Conservation (phyloP, 2,113 vertebrate species). For the Echinops telfairi region DNA sequence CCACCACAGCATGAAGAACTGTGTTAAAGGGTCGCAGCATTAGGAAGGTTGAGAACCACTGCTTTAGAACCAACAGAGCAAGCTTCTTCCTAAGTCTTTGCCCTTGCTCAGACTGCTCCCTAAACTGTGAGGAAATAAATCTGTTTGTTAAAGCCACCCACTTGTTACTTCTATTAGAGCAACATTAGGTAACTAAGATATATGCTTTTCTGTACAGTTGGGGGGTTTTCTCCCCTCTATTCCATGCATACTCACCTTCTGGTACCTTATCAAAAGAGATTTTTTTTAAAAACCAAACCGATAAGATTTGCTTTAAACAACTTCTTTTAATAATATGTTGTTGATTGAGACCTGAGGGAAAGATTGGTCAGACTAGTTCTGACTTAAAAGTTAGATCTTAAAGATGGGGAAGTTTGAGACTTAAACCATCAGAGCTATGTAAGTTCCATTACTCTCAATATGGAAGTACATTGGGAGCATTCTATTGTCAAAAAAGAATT, state of each 20-base stretch:
- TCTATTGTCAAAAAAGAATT: conserved; percentile 51
- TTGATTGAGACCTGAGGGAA: conserved; percentile 24
- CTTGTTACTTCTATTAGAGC: neutral
- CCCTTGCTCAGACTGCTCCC: no score
- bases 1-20: no score
- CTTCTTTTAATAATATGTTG: conserved; percentile 13
- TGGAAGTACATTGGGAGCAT: conserved; percentile 48
- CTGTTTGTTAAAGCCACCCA: neutral
- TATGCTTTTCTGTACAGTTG: neutral
- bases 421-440: conserved; percentile 10
- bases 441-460: conserved; percentile 60
- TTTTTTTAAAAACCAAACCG: neutral
- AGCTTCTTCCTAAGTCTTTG: no score
- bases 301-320: neutral
- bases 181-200: neutral
- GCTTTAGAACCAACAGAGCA: no score
- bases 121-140: neutral
- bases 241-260: neutral
- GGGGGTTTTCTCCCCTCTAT: no score
- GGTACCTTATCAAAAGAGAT: conserved; percentile 6
- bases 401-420: conserved; percentile 33
- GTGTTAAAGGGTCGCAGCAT: no score
- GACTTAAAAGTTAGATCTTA: conserved; percentile 61
- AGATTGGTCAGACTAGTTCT: neutral
- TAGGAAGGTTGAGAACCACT: no score